Conservation (phyloP, 2,113 vertebrate species). For the Callipepla californica region DNA sequence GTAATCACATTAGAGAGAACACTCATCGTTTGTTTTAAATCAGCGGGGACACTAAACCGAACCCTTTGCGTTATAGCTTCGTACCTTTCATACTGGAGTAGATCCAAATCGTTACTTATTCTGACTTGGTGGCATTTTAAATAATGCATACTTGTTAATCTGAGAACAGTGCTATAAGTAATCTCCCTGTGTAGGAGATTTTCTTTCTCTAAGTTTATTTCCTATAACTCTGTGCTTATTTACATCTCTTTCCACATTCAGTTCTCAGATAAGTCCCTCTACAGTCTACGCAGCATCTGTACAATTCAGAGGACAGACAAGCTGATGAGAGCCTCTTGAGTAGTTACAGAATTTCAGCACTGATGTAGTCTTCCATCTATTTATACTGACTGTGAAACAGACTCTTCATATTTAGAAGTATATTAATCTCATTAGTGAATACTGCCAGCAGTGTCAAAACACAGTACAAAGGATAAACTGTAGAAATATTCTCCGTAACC, state of each 20-base stretch:
- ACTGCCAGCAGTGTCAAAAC: background rate
- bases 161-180: background rate
- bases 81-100: background rate
- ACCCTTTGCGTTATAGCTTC: background rate
- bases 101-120: background rate
- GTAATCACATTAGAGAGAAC: background rate
- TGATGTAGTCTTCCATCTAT: background rate
- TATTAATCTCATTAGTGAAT: background rate
- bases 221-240: background rate
- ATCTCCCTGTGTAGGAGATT: background rate
- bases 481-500: background rate
- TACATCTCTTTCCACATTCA: background rate
- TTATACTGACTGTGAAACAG: background rate
- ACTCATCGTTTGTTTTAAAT: background rate
- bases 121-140: slow-evolving; percentile 1
- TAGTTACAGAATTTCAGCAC: background rate
- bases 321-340: background rate
- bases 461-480: background rate
- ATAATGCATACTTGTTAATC: slow-evolving; percentile 2
- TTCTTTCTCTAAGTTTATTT: background rate
- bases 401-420: background rate
- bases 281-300: background rate
- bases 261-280: background rate
- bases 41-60: background rate
- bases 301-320: background rate